Evolutionary conservation across 2,113 vertebrate species (phyloP), one percentile per base, ranked within the genome.

Genomic region (Bubalus kerabau): DNA sequence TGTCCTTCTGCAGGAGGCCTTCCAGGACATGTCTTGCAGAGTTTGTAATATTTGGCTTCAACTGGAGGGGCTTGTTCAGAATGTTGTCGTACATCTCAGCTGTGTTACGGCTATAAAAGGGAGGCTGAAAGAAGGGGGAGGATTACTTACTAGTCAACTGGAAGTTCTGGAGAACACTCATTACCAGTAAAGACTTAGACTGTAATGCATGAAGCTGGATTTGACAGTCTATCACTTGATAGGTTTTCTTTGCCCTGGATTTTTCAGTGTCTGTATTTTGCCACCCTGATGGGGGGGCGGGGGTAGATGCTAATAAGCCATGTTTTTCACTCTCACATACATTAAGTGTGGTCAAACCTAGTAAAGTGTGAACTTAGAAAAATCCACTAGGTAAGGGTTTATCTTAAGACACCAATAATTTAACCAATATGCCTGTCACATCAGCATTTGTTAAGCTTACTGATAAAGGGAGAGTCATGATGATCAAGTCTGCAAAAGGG

Each of bases 61-160:
- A 98, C 98, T 99, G 99, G 98, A 99, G 99, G 2, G 99, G 99
- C 94, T 99, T 99, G 99, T 99, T 99, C 98, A 99, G 98, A 98
- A 99, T 99, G 98, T 99, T 99, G 98, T 99, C 99, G 0, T 99
- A 99, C 99, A 99, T 99, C 99, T 99, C 99, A 1, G 99, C 99
- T 0, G 99, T 99, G 99, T 99, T 99, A 46, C 99, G 99, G 98
- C 99, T 99, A 95, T 99, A 99, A 98, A 99, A 99, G 0, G 99
- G 99, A 40, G 99, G 99, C 99, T 99, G 99, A 14, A 56, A 94
- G 86, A 96, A 98, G 1, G 11, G 7, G 60, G 23, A 28, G 11
- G 23, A 62, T 36, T 7, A 54, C 36, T 96, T 71, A 32, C 17
- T 21, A 16, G 11, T 90, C 78, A 52, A 14, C 1, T 60, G 2